Base-by-base conservation (phyloP, 2,888 invertebrate genomes). In the Lasius platythorax region DNA sequence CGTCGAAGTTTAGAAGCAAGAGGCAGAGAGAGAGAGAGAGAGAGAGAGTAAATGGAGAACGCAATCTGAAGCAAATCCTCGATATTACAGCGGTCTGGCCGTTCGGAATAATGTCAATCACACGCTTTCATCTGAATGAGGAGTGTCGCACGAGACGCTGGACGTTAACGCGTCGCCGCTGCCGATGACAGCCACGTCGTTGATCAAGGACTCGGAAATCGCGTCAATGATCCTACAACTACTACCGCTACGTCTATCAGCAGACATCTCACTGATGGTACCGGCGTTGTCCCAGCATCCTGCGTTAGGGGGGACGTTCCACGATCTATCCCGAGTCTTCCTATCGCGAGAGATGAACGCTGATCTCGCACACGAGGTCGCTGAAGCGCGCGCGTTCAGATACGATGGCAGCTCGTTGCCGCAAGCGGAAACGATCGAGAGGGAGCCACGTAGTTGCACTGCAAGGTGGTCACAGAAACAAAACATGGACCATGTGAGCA, bases 401-500 rank as follows among this genome's bases (percentile, higher is more conserved):
- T 84, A 68, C 88, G 84, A 85, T 53, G 68, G 74, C n/a, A 72
- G 50, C 73, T 84, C 85, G 56, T 56, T 5, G 64, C 28, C 64
- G 53, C 68, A 43, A 81, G 43, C 68, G 78, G 74, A 72, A 67
- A 50, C 70, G 61, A 23, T 11, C 79, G 78, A 87, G 89, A 84
- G 89, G 85, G 85, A 87, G 88, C 84, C 86, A 89, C 88, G 87
- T 40, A 83, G 46, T 53, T 53, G 82, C 70, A 68, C 23, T 83
- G 78, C 83, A 63, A 83, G 82, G 78, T 66, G 75, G 72, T 61
- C 33, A 82, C 82, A 79, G 83, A 75, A 86, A 86, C 88, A 87
- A 88, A 89, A 88, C 89, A 88, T 66, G 58, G 86, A 83, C 88
- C 88, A 87, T 88, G 91, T 88, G 88, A 78, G 79, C 74, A 83